Evolutionary conservation across 2,888 invertebrate species (phyloP).

Genomic region (Petrolisthes manimaculis): DNA sequence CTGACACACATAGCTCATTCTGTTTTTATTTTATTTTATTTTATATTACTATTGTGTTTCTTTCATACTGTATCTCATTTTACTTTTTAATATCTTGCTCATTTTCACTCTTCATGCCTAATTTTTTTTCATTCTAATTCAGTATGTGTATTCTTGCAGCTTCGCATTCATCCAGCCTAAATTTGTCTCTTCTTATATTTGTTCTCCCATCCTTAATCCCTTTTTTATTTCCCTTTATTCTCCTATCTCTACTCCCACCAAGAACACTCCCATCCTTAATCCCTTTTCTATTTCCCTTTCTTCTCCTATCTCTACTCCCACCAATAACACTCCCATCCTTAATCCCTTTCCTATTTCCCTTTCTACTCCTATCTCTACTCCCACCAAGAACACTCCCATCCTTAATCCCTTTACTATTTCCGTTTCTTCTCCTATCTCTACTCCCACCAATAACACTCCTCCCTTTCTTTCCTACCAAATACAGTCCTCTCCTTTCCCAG

Average conservation of each 20-base stretch:
- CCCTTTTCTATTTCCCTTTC: too few species aligned
- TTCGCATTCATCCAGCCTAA: neutral
- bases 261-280: too few species aligned
- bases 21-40: neutral
- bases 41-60: neutral
- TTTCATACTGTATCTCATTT: neutral
- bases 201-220: neutral
- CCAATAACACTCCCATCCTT: neutral
- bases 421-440: too few species aligned
- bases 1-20: neutral
- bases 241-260: slow-evolving; percentile 18
- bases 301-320: too few species aligned
- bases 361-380: slow-evolving; percentile 8
- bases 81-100: neutral
- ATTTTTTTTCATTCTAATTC: neutral
- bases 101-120: neutral
- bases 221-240: slow-evolving; percentile 18
- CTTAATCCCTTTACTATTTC: too few species aligned
- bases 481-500: neutral
- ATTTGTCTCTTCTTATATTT: neutral
- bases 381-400: neutral
- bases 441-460: neutral
- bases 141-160: neutral
- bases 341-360: slow-evolving; percentile 14
- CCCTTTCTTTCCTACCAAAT: neutral